Conservation (phyloP, 1,140 invertebrate species). For the Asbolus verrucosus region DNA sequence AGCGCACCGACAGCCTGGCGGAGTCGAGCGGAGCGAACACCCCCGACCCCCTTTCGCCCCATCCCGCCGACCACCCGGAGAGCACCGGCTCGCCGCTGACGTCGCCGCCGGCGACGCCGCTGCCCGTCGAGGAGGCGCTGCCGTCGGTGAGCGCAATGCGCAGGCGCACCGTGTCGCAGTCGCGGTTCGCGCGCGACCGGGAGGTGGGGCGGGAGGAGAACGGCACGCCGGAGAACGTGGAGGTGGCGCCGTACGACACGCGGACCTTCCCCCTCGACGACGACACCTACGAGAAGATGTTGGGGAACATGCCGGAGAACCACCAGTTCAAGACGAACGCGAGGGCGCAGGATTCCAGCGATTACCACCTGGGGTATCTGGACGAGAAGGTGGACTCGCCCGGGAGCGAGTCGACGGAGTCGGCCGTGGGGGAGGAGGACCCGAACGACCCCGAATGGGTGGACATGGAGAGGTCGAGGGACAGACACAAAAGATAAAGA, state of each 20-base stretch:
- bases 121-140: conserved; percentile 62
- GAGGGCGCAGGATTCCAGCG: conserved; percentile 56
- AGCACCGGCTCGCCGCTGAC: conserved; percentile 69
- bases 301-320: conserved; percentile 75
- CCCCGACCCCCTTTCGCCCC: conserved; percentile 71
- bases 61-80: conserved; percentile 62
- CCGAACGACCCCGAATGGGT: conserved; percentile 87
- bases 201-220: conserved; percentile 62
- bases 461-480: conserved; percentile 59
- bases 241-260: conserved; percentile 76
- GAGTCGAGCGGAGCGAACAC: conserved; percentile 80
- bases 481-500: conserved; percentile 59
- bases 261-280: conserved; percentile 81
- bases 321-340: conserved; percentile 66
- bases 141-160: conserved; percentile 64
- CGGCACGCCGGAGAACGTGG: conserved; percentile 59
- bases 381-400: conserved; percentile 56
- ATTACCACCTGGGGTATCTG: conserved; percentile 30
- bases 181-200: conserved; percentile 64
- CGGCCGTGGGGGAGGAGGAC: conserved; percentile 77
- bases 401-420: conserved; percentile 72
- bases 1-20: conserved; percentile 75
- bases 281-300: conserved; percentile 77
- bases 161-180: conserved; percentile 68
- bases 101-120: conserved; percentile 72